Evolutionary conservation across 2,797 vertebrate genomes (phyloP).

Genomic region (Tragelaphus oryx): DNA sequence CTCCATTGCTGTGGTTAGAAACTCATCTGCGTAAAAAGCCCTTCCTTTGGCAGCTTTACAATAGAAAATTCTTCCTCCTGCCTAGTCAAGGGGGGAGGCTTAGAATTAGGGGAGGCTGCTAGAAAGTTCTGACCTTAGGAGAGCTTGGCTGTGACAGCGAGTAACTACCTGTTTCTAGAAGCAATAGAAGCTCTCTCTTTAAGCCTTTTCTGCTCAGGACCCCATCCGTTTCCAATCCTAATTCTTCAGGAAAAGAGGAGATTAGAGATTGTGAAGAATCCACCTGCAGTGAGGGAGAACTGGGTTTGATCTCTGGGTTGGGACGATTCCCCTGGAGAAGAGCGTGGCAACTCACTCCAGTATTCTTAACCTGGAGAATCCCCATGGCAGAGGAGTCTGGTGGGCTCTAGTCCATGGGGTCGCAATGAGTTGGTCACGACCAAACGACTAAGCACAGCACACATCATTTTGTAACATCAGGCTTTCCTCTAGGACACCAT

Average conservation of each 20-base stretch:
- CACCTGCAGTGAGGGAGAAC: neutral
- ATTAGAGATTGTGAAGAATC: neutral
- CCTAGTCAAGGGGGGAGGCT: neutral
- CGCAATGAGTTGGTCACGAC: neutral
- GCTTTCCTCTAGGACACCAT: neutral
- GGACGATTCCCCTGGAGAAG: neutral
- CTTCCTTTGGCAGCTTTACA: neutral
- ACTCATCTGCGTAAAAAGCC: neutral
- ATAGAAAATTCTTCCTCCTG: neutral
- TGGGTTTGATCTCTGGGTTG: neutral
- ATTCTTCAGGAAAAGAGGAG: neutral
- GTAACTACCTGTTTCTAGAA: neutral
- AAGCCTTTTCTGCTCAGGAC: neutral
- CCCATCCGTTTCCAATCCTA: neutral
- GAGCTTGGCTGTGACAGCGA: neutral
- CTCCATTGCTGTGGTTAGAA: neutral
- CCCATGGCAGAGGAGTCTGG: neutral
- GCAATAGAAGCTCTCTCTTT: neutral
- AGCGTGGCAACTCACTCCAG: neutral
- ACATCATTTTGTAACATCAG: neutral
- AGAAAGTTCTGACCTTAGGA: neutral
- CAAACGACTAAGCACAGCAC: neutral
- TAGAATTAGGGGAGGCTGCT: neutral
- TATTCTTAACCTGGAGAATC: neutral
- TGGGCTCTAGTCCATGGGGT: neutral